Base-by-base conservation (phyloP, 2,797 vertebrate species). In the Gymnoscopelus braueri region DNA sequence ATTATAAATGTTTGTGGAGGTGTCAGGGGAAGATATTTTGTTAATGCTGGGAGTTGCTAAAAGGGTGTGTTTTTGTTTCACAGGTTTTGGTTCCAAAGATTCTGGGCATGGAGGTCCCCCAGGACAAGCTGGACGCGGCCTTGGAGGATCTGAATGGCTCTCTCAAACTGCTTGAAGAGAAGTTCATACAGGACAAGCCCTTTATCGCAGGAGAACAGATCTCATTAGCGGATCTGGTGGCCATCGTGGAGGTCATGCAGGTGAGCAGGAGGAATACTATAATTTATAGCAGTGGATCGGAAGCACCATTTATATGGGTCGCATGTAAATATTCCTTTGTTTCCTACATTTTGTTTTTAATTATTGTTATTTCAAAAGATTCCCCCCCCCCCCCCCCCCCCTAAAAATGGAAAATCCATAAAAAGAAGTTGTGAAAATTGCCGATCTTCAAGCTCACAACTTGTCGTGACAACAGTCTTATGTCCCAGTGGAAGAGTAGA, bases 171-270 rank as follows among this genome's bases (percentile, higher is more conserved):
- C 82, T 96, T 0, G 93, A 96, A 64, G 92, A 95, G 0, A 91
- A 93, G 68, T 96, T 96, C 81, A 80, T 97, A 9, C 87, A 93
- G 79, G 91, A 96, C 76, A 89, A 83, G 60, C 53, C 90, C 63
- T 97, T 96, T 77, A 92, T 97, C 0, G 84, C 69, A 0, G 96
- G 95, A 39, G 87, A 83, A 0, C 75, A 92, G 4, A 65, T 97
- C 64, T 95, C 95, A 4, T 75, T 97, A 80, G 96, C 95, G 0
- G 96, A 97, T 76, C 72, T 97, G 6, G 88, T 95, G 0, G 95
- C 95, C 0, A 63, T 96, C 52, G 92, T 94, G 77, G 95, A 96
- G 80, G 86, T 97, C 72, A 96, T 96, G 92, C 95, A 95, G 92
- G 95, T 95, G 60, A 65, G 66, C 32, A 39, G 35, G 7, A 39